Conservation (phyloP, 2,888 invertebrate species). For the Pollenia angustigena region DNA sequence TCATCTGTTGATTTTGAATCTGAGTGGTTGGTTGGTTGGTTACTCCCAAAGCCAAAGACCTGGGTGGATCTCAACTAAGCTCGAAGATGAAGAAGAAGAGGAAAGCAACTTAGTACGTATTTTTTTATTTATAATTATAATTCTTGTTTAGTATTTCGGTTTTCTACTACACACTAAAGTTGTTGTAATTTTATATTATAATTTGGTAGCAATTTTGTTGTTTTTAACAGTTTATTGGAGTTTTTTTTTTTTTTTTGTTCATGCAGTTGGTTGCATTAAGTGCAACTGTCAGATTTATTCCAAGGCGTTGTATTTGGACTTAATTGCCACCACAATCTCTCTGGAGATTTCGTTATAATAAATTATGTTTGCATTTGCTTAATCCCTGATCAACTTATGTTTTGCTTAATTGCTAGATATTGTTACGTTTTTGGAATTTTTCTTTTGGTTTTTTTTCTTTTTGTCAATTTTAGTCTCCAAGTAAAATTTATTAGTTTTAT, state of each 20-base stretch:
- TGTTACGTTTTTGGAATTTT: slow-evolving; percentile 8
- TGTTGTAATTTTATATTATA: slow-evolving; percentile 64
- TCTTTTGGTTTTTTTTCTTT: slow-evolving; percentile 11
- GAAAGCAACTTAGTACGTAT: slow-evolving; percentile 16
- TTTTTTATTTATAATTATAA: slow-evolving; percentile 3
- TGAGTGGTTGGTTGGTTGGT: slow-evolving; percentile 40
- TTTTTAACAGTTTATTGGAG: slow-evolving; percentile 14
- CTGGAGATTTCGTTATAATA: slow-evolving; percentile 66
- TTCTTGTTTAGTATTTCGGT: slow-evolving; percentile 38
- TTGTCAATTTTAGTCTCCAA: slow-evolving; percentile 60
- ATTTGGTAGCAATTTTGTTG: slow-evolving; percentile 64
- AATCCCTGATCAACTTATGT: slow-evolving; percentile 62
- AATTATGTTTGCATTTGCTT: slow-evolving; percentile 61
- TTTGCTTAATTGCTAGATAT: slow-evolving; percentile 64
- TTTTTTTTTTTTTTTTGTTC: too few species aligned
- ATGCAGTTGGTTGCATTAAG: slow-evolving; percentile 57
- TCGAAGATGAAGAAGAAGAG: slow-evolving; percentile 48
- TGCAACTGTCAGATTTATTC: slow-evolving; percentile 72
- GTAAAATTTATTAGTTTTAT: slow-evolving; percentile 55
- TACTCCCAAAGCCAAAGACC: slow-evolving; percentile 65
- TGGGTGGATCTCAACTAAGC: slow-evolving; percentile 66
- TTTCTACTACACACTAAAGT: slow-evolving; percentile 15
- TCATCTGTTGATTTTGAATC: slow-evolving; percentile 22
- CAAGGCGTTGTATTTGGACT: slow-evolving; percentile 72
- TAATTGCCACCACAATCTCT: slow-evolving; percentile 70